Percentiles rank a stretch among this genome's conserved stretches.
These are phyloP conservation scores for Catocala nupta DNA, from an alignment of 2,888 invertebrate species.

Conservation along the genomic window DNA sequence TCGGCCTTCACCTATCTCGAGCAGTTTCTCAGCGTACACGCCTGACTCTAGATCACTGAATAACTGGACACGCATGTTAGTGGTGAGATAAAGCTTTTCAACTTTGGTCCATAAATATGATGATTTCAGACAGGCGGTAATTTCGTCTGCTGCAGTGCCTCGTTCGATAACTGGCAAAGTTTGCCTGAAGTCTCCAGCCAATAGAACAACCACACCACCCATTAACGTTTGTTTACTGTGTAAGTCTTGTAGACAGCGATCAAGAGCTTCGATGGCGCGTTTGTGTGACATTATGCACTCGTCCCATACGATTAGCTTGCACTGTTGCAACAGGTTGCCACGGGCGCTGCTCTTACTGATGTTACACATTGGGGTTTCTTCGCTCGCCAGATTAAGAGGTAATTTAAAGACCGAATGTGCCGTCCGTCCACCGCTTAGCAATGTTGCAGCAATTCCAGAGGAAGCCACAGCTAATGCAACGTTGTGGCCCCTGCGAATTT, in stretches of 20 bases:
- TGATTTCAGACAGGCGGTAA: slow-evolving; percentile 47
- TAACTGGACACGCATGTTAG: slow-evolving; percentile 49
- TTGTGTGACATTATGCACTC: slow-evolving; percentile 47
- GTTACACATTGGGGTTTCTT: slow-evolving; percentile 44
- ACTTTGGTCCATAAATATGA: slow-evolving; percentile 36
- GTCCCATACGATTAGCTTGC: slow-evolving; percentile 45
- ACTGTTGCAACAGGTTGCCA: slow-evolving; percentile 33
- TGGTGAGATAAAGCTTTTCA: slow-evolving; percentile 46
- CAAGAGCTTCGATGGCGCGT: slow-evolving; percentile 34
- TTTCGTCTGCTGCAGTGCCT: slow-evolving; percentile 50
- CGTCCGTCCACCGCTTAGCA: slow-evolving; percentile 30
- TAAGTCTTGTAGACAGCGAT: slow-evolving; percentile 33
- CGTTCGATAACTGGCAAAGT: slow-evolving; percentile 38
- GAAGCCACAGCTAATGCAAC: slow-evolving; percentile 40
- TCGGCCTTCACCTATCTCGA: slow-evolving; percentile 42
- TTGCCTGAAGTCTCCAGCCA: slow-evolving; percentile 30
- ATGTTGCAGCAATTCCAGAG: slow-evolving; percentile 33
- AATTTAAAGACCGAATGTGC: slow-evolving; percentile 43
- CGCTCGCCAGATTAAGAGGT: slow-evolving; percentile 38
- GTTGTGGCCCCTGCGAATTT: slow-evolving; percentile 24
- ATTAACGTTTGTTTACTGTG: slow-evolving; percentile 19
- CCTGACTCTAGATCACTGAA: slow-evolving; percentile 44
- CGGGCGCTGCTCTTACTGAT: slow-evolving; percentile 35
- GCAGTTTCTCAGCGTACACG: slow-evolving; percentile 33
- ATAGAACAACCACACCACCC: slow-evolving; percentile 32